Evolutionary conservation across 2,888 invertebrate genomes (phyloP), one percentile per base, ranked within the genome.

Genomic region (Patella caerulea): DNA sequence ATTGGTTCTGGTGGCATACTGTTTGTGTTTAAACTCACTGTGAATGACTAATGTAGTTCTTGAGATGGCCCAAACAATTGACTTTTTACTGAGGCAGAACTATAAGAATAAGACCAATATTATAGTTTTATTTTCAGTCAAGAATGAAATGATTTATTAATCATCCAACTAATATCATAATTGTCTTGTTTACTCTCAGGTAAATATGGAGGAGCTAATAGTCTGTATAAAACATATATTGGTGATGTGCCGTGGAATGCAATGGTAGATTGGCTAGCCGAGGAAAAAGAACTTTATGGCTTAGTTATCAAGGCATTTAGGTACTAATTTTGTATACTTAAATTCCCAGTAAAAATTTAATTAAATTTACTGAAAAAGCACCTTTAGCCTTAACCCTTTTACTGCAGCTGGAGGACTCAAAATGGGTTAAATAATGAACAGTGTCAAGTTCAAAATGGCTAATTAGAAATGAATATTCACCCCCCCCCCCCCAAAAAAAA

Each of bases 181-280:
- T 12, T 52, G 15, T 24, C n/a, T 72, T 15, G 70, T 79, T 81
- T 77, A 75, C 11, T 80, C 73, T 4, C 79, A 83, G 85, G 76
- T 73, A 82, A 83, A 19, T 84, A 84, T 74, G 80, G 81, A 54
- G 87, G 88, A n/a, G 83, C 90, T 55, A 87, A 84, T 77, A 88
- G 86, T 78, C 83, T 89, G 72, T 88, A 90, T 83, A 91, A 89
- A 78, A 86, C 88, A 59, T 91, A 90, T 82, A 86, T 83, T 75
- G 91, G 91, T 9, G 90, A 91, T 75, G 85, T 91, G 54, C 89
- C 90, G 0, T 90, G 91, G 89, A 91, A 91, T 72, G 88, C 89
- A 24, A 87, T 88, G 83, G 85, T 88, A 77, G 90, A 91, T 79
- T 91, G 91, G 90, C 77, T 91, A 24, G 83, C 87, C 65, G 88